Conservation (phyloP, 2,888 invertebrate genomes). For the Lasioglossum calceatum region DNA sequence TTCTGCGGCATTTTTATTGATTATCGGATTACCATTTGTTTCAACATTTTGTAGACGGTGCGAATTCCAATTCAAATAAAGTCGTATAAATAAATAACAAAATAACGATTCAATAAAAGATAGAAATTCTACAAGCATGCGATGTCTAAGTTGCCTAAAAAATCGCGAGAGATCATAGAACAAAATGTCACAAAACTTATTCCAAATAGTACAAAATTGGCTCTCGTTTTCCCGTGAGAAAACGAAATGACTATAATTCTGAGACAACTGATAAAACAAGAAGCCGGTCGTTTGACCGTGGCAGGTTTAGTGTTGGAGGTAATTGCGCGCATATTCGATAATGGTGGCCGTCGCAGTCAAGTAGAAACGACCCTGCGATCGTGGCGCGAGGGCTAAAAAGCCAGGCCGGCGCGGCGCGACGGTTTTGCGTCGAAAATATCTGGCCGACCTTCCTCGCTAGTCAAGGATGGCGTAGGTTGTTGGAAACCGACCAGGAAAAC, state of each 20-base stretch:
- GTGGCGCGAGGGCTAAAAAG: not conserved
- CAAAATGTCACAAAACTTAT: too few species aligned
- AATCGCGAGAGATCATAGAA: too few species aligned
- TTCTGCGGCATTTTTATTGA: too few species aligned
- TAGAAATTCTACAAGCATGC: too few species aligned
- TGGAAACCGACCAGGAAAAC: not conserved
- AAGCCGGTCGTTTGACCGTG: not conserved
- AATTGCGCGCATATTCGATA: not conserved
- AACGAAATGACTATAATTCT: not conserved
- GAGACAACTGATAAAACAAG: not conserved
- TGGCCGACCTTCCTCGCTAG: not conserved
- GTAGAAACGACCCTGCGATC: constrained; percentile 1
- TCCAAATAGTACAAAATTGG: too few species aligned
- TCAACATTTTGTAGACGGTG: too few species aligned
- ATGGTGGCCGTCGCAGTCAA: not conserved
- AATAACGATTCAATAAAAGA: too few species aligned
- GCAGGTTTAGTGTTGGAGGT: not conserved
- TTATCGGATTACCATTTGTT: too few species aligned
- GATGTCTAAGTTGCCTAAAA: too few species aligned
- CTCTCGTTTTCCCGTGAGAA: too few species aligned
- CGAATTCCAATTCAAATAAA: too few species aligned
- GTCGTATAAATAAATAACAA: too few species aligned
- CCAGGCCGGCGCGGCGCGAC: not conserved
- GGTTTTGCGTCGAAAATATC: not conserved
- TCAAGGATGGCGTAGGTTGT: not conserved